Conservation (phyloP, 2,797 vertebrate species). For the Sarcophilus harrisii region DNA sequence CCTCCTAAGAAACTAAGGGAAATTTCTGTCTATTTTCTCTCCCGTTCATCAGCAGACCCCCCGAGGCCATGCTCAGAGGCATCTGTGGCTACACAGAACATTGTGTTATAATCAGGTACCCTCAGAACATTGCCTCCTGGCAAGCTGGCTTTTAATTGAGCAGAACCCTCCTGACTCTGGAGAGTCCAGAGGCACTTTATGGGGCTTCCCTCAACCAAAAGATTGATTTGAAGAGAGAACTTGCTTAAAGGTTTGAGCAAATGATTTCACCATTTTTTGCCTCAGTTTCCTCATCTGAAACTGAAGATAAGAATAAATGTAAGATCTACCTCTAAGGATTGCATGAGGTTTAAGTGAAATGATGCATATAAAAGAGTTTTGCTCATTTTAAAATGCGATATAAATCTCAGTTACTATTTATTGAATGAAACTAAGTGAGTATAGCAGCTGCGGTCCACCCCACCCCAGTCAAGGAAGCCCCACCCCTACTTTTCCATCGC, state of each 20-base stretch:
- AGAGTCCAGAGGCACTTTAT: background rate
- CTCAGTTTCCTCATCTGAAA: background rate
- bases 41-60: background rate
- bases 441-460: background rate
- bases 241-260: background rate
- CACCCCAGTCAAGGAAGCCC: background rate
- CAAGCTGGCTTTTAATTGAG: background rate
- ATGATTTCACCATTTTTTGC: background rate
- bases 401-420: background rate
- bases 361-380: background rate
- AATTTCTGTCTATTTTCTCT: background rate
- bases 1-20: background rate
- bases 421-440: background rate
- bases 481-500: background rate
- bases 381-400: background rate
- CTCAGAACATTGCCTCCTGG: constrained; percentile 1
- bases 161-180: background rate
- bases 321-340: background rate
- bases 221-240: background rate
- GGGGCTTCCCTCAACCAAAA: background rate
- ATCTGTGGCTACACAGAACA: background rate
- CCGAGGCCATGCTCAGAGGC: background rate
- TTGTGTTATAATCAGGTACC: background rate
- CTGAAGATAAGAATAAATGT: background rate
- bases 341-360: background rate